Evolutionary conservation across 2,113 vertebrate genomes (phyloP).

Genomic region (Ailuropoda melanoleuca): DNA sequence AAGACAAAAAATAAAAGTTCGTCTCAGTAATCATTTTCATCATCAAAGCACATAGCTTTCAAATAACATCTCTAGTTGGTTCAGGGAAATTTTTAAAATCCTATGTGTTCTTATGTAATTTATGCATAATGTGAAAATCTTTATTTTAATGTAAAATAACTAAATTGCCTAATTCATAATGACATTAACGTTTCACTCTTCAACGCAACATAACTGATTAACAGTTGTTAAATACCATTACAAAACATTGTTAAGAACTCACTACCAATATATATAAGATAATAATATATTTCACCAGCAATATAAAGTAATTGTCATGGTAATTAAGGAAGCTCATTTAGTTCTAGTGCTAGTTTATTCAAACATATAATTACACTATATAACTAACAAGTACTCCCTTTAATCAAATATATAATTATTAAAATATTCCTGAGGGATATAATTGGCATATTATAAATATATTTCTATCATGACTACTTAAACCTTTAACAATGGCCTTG

Average conservation of each 20-base stretch:
- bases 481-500: constrained; percentile 32
- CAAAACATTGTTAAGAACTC: constrained; percentile 29
- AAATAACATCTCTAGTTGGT: background rate
- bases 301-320: constrained; percentile 61
- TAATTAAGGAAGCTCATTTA: constrained; percentile 53
- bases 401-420: constrained; percentile 70
- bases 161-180: constrained; percentile 1
- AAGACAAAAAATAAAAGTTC: background rate
- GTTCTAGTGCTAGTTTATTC: constrained; percentile 57
- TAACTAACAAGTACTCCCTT: constrained; percentile 60
- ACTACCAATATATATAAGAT: constrained; percentile 5
- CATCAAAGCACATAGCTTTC: background rate
- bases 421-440: constrained; percentile 60
- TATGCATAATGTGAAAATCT: background rate
- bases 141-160: constrained; percentile 43
- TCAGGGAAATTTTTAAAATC: background rate
- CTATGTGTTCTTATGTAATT: background rate
- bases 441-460: constrained; percentile 61
- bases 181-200: constrained; percentile 20
- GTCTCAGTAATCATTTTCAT: background rate
- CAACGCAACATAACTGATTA: constrained; percentile 47
- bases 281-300: constrained; percentile 64
- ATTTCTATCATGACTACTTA: constrained; percentile 53
- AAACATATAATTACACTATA: constrained; percentile 61
- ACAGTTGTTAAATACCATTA: constrained; percentile 31